Evolutionary conservation across 2,797 vertebrate genomes (phyloP), one percentile per base, ranked within the genome.

Genomic region (Loris lydekkerianus): DNA sequence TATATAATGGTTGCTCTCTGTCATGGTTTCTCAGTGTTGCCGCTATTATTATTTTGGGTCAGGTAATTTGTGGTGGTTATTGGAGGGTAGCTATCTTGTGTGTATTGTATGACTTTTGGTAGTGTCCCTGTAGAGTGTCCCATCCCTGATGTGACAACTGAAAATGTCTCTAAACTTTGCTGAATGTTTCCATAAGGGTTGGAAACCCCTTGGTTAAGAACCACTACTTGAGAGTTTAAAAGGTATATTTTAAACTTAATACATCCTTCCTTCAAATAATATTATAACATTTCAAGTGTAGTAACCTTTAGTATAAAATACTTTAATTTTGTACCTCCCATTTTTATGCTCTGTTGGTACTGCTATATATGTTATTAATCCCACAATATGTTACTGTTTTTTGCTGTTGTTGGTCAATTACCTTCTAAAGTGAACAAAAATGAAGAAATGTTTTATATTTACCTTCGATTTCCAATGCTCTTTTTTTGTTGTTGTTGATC

Each of bases 241-340:
- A 88, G 25, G 21, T 58, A 75, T 7, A 10, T 25, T 4, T 43
- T 86, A n/a, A 70, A 25, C 14, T 61, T 81, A 53, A 60, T 18
- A 77, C 34, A 65, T 83, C 76, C 49, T 80, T 89, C 40, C 65
- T 85, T 80, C 73, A 92, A 80, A 65, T 84, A 91, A 87, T 73
- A 67, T n/a, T 93, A 73, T 84, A 5, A n/a, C 10, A 49, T 27
- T 89, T 85, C 21, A 31, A 84, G 37, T 80, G 29, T 84, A 72
- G 90, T 91, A 70, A 58, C 56, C 56, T 21, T 91, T 58, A 70
- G 11, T 21, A 37, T 15, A 69, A 7, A 53, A 23, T 29, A n/a
- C 27, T 69, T 95, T 49, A 43, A 31, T 78, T 67, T 73, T 61
- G 53, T 67, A 37, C 4, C 34, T 91, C 46, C 17, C 27, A 40